These are phyloP conservation scores for Chloroclystis v-ata DNA, from an alignment of 2,888 invertebrate species.

Conservation along the genomic window DNA sequence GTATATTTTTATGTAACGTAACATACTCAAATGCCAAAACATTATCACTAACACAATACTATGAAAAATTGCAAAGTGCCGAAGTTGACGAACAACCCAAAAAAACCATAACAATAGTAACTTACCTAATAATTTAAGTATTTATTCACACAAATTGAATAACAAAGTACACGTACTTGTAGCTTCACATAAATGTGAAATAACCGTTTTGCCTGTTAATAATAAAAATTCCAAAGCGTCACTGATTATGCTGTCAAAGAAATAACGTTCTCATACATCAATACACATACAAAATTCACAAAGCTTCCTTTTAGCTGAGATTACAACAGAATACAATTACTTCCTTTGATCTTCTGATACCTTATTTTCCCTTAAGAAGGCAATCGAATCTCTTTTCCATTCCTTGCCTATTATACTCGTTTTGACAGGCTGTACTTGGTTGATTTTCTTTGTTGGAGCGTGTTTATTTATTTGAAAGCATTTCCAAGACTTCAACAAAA, in stretches of 20 bases:
- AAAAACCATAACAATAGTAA: too few relatives aligned
- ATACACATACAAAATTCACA: slow-evolving; percentile 28
- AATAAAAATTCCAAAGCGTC: background rate
- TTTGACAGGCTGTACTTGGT: slow-evolving; percentile 24
- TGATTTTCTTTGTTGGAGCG: slow-evolving; percentile 24
- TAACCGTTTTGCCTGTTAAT: background rate
- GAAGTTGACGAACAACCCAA: too few relatives aligned
- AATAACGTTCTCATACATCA: slow-evolving; percentile 20
- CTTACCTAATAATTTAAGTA: too few relatives aligned
- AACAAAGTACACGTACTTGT: too few relatives aligned
- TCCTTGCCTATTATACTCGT: slow-evolving; percentile 28
- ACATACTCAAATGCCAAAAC: too few relatives aligned
- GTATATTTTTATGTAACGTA: too few relatives aligned
- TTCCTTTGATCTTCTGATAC: slow-evolving; percentile 30
- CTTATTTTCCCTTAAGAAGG: slow-evolving; percentile 31
- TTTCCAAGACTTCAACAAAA: slow-evolving; percentile 16
- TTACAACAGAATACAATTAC: slow-evolving; percentile 32
- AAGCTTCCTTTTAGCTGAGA: slow-evolving; percentile 28
- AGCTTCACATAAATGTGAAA: too few relatives aligned
- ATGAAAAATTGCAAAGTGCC: too few relatives aligned
- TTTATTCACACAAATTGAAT: background rate
- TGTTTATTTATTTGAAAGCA: slow-evolving; percentile 23
- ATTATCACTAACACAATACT: too few relatives aligned
- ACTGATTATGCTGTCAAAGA: slow-evolving; percentile 11
- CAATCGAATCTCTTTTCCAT: slow-evolving; percentile 32